These are phyloP conservation scores for Eubucco bourcierii DNA, from an alignment of 2,113 vertebrate species.

Conservation along the genomic window DNA sequence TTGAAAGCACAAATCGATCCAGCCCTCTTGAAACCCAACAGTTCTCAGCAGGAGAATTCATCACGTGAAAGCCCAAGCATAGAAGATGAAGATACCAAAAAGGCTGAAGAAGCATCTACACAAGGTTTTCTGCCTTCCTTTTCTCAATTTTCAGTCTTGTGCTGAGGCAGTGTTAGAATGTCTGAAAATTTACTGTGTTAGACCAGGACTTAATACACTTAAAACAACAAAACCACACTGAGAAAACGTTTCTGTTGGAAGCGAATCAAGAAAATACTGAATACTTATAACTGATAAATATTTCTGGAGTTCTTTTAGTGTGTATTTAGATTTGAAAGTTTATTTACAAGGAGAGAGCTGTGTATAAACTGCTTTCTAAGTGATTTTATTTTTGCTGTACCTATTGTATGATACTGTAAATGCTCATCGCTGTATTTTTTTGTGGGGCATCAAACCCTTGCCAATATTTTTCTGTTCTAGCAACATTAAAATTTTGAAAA, in stretches of 20 bases:
- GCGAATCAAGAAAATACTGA: not conserved
- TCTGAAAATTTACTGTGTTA: not conserved
- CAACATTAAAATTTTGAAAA: constrained; percentile 4
- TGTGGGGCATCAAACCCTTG: not conserved
- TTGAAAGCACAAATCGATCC: constrained; percentile 92
- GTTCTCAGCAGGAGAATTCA: constrained; percentile 73
- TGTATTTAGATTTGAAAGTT: not conserved
- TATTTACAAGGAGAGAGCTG: not conserved
- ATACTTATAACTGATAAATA: not conserved
- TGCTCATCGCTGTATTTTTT: not conserved
- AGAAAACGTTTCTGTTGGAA: not conserved
- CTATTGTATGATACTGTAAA: not conserved
- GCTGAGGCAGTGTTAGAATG: not conserved
- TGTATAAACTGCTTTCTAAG: not conserved
- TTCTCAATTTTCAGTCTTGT: constrained; percentile 14
- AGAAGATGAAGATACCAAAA: constrained; percentile 79
- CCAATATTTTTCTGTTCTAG: not conserved
- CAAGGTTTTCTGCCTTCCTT: constrained; percentile 74
- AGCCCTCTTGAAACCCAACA: constrained; percentile 80
- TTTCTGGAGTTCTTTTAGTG: not conserved
- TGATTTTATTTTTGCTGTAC: not conserved
- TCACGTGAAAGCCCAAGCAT: constrained; percentile 78
- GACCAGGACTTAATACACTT: not conserved
- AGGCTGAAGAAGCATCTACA: constrained; percentile 69
- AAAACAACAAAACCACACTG: no score